Base-by-base conservation (phyloP, 2,113 vertebrate genomes). In the Alligator sinensis region DNA sequence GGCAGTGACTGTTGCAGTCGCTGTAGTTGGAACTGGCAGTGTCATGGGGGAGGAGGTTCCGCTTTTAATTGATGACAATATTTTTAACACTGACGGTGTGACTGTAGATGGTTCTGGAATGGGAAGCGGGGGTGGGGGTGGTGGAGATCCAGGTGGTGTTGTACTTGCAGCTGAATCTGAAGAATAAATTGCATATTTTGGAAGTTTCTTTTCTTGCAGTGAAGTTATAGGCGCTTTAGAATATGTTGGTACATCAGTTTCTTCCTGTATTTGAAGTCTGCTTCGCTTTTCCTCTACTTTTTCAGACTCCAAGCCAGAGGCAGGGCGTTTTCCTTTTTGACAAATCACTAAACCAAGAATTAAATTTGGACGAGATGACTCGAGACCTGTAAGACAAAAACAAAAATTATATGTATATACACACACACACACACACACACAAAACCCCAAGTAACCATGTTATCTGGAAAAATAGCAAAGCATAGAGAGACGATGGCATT, bases 261-360 rank as follows among this genome's bases (percentile, higher is more conserved):
- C 98, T 34, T 99, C 99, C 2, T 97, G 98, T 1, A 94, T 72
- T 24, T 97, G 97, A 77, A 97, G 86, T 76, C 98, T 98, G 58
- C 96, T 91, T 95, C 98, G 98, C 93, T 99, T 99, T 81, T 99
- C 98, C 68, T 99, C 99, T 0, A 7, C 5, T 88, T 98, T 98
- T 34, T 98, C 98, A 1, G 83, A 25, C 77, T 99, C 99, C 7
- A 94, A 90, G 4, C 93, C 85, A 54, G 16, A 74, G 63, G 97
- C 97, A 21, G 96, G 97, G 74, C 98, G 98, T 82, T 99, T 99
- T 57, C 94, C 84, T 89, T 98, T 99, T 90, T 99, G 99, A 95
- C 98, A 98, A 90, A 99, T 98, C 21, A 99, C 99, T 77, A 99
- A 92, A 60, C 99, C 99, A 54, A 99, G 98, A 89, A 99, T 98